These are phyloP conservation scores for Equus quagga DNA, from an alignment of 2,113 vertebrate genomes.

Conservation along the genomic window DNA sequence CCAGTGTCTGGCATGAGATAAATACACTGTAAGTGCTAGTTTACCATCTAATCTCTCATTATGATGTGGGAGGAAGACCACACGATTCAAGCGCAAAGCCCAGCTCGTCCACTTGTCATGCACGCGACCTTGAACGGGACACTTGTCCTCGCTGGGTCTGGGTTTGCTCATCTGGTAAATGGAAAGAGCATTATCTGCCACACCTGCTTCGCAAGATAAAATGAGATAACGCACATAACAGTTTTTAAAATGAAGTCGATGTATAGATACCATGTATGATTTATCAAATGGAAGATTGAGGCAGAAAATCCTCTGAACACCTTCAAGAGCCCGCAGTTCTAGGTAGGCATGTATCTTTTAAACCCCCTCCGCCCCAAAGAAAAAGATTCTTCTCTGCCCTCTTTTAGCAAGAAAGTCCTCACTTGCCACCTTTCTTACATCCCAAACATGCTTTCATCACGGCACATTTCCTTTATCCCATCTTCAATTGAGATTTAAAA, in stretches of 20 bases:
- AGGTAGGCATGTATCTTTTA: neutral
- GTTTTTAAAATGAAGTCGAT: neutral
- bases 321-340: neutral
- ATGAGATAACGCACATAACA: neutral
- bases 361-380: neutral
- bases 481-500: slow-evolving; percentile 72
- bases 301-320: neutral
- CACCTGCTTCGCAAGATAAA: neutral
- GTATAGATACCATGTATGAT: neutral
- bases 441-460: slow-evolving; percentile 63
- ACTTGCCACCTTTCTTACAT: neutral
- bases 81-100: neutral
- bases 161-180: neutral
- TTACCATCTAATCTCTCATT: neutral
- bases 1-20: neutral
- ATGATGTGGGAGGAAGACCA: neutral
- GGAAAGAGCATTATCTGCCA: neutral
- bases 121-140: neutral
- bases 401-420: slow-evolving; percentile 52
- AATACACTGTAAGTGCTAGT: neutral
- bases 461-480: slow-evolving; percentile 49
- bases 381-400: slow-evolving; percentile 4
- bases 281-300: neutral
- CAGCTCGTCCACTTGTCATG: neutral
- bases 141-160: neutral